These are phyloP conservation scores for Dipodomys merriami DNA, from an alignment of 2,113 vertebrate genomes.

Conservation along the genomic window DNA sequence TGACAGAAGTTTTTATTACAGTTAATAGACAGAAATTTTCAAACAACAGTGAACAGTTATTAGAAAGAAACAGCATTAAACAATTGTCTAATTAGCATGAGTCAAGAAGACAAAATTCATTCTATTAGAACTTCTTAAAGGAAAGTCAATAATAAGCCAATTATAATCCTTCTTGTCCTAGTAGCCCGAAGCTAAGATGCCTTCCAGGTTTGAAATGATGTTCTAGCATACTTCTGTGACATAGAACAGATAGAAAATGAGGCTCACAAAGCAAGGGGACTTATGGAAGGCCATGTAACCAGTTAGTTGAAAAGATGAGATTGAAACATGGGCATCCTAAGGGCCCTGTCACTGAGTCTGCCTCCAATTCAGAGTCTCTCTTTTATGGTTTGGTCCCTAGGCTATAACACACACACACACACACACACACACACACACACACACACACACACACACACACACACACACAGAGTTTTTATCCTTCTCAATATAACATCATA, in stretches of 20 bases:
- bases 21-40: constrained; percentile 87
- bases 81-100: constrained; percentile 88
- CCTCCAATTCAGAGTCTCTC: neutral
- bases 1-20: constrained; percentile 86
- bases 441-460: neutral
- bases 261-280: neutral
- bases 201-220: neutral
- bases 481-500: neutral
- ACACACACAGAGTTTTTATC: neutral
- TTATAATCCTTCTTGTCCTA: constrained; percentile 17
- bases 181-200: neutral
- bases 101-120: constrained; percentile 86
- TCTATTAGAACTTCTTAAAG: constrained; percentile 83
- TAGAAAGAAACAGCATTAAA: constrained; percentile 87
- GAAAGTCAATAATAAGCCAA: constrained; percentile 82
- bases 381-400: neutral
- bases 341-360: neutral
- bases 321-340: neutral
- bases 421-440: neutral
- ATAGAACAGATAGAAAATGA: neutral
- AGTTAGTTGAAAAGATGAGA: neutral
- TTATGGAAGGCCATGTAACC: neutral
- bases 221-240: neutral
- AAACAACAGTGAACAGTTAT: constrained; percentile 86
- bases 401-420: neutral